Evolutionary conservation across 92 coral and sea anemone species (phyloP).

Genomic region (Anthopleura xanthogrammica): DNA sequence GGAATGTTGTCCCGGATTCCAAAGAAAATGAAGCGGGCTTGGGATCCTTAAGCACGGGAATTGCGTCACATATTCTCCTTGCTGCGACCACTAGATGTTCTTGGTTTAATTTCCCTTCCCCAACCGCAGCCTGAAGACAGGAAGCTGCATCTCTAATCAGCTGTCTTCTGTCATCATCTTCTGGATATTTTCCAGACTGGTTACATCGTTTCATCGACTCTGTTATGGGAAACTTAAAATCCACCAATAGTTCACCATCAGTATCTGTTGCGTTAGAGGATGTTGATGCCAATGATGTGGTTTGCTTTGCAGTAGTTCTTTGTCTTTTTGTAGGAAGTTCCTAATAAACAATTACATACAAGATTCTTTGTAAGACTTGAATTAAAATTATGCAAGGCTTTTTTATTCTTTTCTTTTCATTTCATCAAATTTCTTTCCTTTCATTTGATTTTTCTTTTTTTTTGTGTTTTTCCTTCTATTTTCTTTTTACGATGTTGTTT

Average conservation of each 20-base stretch:
- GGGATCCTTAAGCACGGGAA: not conserved
- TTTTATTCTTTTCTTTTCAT: no score
- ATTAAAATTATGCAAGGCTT: no score
- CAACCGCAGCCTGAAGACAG: slow-evolving; percentile 1
- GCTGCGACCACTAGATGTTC: not conserved
- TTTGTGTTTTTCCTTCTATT: no score
- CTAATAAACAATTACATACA: no score
- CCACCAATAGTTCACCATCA: not conserved
- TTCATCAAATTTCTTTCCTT: no score
- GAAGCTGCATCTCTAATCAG: not conserved
- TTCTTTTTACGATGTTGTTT: no score
- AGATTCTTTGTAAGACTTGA: no score
- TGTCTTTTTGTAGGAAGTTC: no score
- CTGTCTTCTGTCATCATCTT: not conserved
- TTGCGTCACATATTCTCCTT: not conserved
- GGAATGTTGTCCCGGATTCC: not conserved
- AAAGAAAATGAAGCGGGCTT: not conserved
- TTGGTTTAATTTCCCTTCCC: not conserved
- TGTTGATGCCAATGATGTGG: not conserved
- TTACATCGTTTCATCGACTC: not conserved
- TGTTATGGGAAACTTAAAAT: not conserved
- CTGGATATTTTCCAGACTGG: not conserved
- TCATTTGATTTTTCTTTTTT: no score
- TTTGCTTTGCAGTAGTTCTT: not conserved
- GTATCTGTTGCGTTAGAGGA: not conserved